Evolutionary conservation across 2,113 vertebrate species (phyloP).

Genomic region (Catharus minimus): DNA sequence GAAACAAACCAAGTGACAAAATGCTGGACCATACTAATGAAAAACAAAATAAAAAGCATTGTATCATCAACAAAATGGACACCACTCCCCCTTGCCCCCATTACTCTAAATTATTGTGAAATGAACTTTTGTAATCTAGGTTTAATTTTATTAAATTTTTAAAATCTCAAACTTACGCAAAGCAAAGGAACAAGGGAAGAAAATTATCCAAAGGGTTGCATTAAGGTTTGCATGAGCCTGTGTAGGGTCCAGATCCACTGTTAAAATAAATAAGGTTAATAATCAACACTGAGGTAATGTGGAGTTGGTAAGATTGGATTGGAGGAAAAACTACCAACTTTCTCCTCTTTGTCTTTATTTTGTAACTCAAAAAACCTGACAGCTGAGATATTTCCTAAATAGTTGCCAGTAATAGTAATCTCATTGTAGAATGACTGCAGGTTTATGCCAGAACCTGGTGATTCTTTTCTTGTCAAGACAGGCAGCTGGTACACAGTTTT

Average conservation of each 20-base stretch:
- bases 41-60: not conserved
- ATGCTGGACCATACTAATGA: not conserved
- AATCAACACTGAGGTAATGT: not conserved
- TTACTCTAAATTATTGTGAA: not conserved
- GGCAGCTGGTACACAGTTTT: not conserved
- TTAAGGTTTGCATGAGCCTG: not conserved
- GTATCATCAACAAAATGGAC: not conserved
- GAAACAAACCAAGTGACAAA: fast-evolving
- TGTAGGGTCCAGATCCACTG: not conserved
- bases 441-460: not conserved
- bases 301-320: not conserved
- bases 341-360: not conserved
- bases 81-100: fast-evolving
- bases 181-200: not conserved
- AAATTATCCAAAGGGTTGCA: not conserved
- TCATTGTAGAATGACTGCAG: not conserved
- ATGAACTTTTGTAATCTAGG: not conserved
- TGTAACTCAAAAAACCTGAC: not conserved
- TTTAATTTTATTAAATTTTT: not conserved
- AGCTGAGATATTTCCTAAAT: not conserved
- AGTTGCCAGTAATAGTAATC: not conserved
- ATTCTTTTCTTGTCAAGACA: not conserved
- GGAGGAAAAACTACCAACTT: not conserved
- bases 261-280: not conserved
- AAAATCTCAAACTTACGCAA: not conserved